A percentile compares a stretch with the other conserved stretches of the same genome.
Evolutionary conservation across 2,888 invertebrate genomes (phyloP).

Genomic region (Escarpia spicata): DNA sequence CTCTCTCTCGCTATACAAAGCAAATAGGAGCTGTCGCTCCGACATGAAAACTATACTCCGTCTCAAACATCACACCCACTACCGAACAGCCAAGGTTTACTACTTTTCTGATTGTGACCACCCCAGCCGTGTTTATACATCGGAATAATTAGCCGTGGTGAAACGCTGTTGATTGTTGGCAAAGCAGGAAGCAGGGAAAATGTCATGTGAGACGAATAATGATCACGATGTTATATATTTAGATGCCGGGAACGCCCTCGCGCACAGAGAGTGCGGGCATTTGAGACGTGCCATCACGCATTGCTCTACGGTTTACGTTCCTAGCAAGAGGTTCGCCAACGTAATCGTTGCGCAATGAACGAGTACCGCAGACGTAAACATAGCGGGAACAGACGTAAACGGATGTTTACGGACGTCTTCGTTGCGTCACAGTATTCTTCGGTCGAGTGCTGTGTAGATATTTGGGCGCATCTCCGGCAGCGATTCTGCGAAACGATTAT

Average conservation of each 20-base stretch:
- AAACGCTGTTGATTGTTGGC: background rate
- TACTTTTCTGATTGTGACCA: background rate
- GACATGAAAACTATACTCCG: background rate
- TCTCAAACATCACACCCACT: background rate
- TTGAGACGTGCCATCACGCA: background rate
- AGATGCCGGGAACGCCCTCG: background rate
- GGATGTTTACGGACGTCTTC: background rate
- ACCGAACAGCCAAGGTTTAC: background rate
- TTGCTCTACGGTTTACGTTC: background rate
- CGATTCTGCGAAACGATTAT: background rate
- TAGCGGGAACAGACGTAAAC: background rate
- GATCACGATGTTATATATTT: background rate
- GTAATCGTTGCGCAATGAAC: background rate
- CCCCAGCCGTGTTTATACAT: background rate
- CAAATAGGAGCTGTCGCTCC: background rate
- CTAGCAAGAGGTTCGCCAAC: background rate
- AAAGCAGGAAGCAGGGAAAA: background rate
- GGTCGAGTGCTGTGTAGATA: background rate
- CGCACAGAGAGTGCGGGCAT: background rate
- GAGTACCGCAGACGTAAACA: background rate
- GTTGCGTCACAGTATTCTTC: background rate
- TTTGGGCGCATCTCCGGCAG: background rate
- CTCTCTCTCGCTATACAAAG: background rate
- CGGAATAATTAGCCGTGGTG: background rate
- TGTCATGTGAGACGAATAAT: background rate